Conservation (phyloP, 1,140 invertebrate species). For the Oscheius sp. region DNA sequence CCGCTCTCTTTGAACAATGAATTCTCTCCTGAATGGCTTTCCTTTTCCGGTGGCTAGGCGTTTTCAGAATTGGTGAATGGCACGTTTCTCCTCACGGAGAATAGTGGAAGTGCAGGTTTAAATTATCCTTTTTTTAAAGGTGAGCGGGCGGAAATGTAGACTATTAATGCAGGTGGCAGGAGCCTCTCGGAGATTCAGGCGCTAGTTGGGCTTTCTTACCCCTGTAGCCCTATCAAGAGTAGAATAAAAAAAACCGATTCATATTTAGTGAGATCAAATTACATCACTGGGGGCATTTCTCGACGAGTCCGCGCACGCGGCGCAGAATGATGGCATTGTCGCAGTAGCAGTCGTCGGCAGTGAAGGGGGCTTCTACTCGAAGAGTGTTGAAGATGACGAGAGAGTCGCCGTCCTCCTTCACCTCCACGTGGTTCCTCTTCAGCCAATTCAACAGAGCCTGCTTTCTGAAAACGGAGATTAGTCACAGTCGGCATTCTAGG, state of each 20-base stretch:
- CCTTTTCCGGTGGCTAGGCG: too few species aligned
- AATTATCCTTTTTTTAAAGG: too few species aligned
- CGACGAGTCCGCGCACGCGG: not conserved
- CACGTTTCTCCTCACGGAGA: too few species aligned
- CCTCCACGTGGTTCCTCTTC: not conserved
- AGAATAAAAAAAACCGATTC: not conserved
- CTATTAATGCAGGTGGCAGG: too few species aligned
- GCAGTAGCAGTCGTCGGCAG: not conserved
- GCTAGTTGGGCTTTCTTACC: not conserved
- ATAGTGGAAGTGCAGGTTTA: too few species aligned
- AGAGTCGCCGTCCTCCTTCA: not conserved
- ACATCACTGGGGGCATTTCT: not conserved
- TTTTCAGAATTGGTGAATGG: too few species aligned
- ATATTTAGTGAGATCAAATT: not conserved
- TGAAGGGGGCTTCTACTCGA: not conserved
- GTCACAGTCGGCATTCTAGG: too few species aligned
- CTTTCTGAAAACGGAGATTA: slow-evolving; percentile 4
- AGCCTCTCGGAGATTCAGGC: too few species aligned
- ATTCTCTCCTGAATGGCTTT: too few species aligned
- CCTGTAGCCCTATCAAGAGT: not conserved
- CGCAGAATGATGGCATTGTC: not conserved
- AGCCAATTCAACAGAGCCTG: not conserved
- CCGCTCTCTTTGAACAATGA: too few species aligned
- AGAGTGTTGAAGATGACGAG: not conserved
- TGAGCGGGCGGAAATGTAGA: too few species aligned